These are phyloP conservation scores for Erebia aethiops DNA, from an alignment of 2,888 invertebrate species.

Conservation along the genomic window DNA sequence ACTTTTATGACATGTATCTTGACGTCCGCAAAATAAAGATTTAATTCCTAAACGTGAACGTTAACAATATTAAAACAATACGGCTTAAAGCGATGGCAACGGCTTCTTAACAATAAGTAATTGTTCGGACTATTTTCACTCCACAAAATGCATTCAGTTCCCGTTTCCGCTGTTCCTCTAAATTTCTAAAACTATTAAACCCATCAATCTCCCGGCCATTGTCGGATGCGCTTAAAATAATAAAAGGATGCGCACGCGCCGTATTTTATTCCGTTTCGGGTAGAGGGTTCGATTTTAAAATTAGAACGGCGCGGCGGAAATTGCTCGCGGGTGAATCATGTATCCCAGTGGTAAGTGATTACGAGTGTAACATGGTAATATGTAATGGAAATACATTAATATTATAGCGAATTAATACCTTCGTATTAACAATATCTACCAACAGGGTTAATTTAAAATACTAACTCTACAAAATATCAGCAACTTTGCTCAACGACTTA, in stretches of 20 bases:
- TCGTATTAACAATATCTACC: too few relatives aligned
- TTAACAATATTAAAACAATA: too few relatives aligned
- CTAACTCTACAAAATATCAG: neutral
- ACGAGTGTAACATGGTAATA: neutral
- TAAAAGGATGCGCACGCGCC: slow-evolving; percentile 69
- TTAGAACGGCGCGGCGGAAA: slow-evolving; percentile 77
- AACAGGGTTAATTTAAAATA: neutral
- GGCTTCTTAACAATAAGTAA: neutral
- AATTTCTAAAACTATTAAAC: slow-evolving; percentile 33
- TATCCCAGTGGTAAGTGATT: slow-evolving; percentile 13
- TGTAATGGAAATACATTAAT: neutral
- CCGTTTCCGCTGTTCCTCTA: slow-evolving; percentile 33
- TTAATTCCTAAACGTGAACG: too few relatives aligned
- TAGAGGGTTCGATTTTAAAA: slow-evolving; percentile 74
- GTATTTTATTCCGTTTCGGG: slow-evolving; percentile 74
- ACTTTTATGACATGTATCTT: too few relatives aligned
- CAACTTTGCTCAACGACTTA: too few relatives aligned
- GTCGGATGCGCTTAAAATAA: slow-evolving; percentile 68
- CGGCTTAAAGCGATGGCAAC: too few relatives aligned
- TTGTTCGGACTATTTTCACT: neutral
- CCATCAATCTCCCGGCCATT: slow-evolving; percentile 46
- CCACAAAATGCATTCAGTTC: slow-evolving; percentile 15
- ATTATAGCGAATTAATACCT: too few relatives aligned
- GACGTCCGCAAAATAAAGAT: too few relatives aligned
- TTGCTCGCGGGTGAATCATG: slow-evolving; percentile 70